Conservation (phyloP, 2,797 vertebrate genomes). For the Gymnopithys bicolor region DNA sequence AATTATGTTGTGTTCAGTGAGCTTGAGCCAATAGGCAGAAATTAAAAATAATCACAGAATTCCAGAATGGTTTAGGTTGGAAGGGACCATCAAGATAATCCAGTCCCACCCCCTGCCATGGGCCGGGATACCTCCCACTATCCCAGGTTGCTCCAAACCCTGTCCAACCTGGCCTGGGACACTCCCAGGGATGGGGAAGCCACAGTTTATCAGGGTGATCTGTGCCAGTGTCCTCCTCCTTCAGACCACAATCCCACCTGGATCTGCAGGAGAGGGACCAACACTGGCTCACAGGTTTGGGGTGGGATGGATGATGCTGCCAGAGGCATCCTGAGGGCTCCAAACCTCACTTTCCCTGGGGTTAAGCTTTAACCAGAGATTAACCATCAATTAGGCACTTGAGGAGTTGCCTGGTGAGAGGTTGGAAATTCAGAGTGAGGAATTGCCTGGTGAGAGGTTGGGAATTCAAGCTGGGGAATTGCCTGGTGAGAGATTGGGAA, state of each 20-base stretch:
- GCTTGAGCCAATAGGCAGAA: neutral
- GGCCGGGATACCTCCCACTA: fast-evolving
- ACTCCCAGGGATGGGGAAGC: neutral
- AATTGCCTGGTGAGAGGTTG: too few species aligned
- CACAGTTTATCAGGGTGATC: neutral
- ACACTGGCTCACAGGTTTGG: fast-evolving
- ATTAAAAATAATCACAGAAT: neutral
- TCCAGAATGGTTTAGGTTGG: neutral
- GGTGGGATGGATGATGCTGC: neutral
- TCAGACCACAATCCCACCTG: neutral
- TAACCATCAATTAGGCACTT: fast-evolving
- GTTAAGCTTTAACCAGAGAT: neutral
- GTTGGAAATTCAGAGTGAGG: too few species aligned
- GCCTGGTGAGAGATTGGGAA: too few species aligned
- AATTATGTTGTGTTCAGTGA: fast-evolving
- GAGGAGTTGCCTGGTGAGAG: too few species aligned
- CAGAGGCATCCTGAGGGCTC: fast-evolving
- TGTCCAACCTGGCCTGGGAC: neutral
- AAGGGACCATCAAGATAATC: neutral
- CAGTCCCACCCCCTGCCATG: fast-evolving
- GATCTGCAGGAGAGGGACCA: neutral
- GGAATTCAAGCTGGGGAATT: too few species aligned
- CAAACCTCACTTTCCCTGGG: neutral
- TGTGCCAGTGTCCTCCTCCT: neutral
- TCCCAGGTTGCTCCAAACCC: neutral